phyloP scores from a whole-genome alignment of 2,888 invertebrate species.

The Aporophyla lueneburgensis region DNA sequence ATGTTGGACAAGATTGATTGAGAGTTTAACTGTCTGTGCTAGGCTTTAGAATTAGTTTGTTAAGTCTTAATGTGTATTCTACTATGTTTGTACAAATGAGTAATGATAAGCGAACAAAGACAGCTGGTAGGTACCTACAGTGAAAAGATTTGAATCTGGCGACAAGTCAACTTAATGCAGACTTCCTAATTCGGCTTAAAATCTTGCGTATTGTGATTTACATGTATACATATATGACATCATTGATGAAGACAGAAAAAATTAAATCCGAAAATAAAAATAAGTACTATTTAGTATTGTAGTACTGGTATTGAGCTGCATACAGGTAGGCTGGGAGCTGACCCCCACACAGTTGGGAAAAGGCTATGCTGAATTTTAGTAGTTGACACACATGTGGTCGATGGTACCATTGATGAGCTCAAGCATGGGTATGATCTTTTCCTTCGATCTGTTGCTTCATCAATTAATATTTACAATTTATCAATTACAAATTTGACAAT shows the following conservation, averaged over 20 bases:
- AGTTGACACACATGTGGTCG: not conserved
- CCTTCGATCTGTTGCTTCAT: not conserved
- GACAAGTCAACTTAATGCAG: not conserved
- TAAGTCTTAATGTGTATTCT: slow-evolving; percentile 33
- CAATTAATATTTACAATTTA: not conserved
- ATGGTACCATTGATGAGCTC: not conserved
- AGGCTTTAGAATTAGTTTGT: slow-evolving; percentile 50
- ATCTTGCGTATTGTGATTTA: not conserved
- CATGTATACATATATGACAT: too few species aligned
- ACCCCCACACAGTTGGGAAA: not conserved
- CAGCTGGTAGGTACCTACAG: too few species aligned
- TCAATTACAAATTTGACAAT: slow-evolving; percentile 7
- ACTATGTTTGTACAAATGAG: slow-evolving; percentile 16
- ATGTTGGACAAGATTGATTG: slow-evolving; percentile 53
- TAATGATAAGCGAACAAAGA: not conserved
- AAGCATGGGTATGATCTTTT: not conserved
- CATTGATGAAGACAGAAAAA: not conserved
- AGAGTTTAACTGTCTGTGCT: slow-evolving; percentile 36
- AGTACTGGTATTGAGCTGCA: not conserved
- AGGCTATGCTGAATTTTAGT: not conserved
- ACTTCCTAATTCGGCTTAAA: not conserved
- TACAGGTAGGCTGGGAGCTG: not conserved
- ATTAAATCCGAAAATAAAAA: not conserved
- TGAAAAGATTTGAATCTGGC: not conserved
- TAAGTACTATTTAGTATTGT: not conserved